A percentile compares a stretch with the other conserved stretches of the same genome.
Conservation (phyloP, 2,797 vertebrate genomes). For the Enteromius viviparus region DNA sequence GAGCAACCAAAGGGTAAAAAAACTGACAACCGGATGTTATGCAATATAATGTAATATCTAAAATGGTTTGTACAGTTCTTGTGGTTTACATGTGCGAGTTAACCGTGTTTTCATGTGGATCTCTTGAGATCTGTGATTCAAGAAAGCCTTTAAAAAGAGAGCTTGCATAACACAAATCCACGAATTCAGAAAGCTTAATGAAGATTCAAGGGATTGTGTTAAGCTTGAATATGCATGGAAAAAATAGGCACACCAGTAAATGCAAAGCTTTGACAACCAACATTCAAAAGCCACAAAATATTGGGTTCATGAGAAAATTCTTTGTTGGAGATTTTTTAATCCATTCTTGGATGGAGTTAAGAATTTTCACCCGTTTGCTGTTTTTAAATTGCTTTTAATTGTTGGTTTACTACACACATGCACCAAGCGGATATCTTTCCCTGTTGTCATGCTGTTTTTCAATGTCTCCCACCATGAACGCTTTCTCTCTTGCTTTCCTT, state of each 20-base stretch:
- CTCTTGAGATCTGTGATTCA: slow-evolving; percentile 22
- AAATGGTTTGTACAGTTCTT: not conserved
- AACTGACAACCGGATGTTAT: slow-evolving; percentile 32
- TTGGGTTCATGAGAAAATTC: not conserved
- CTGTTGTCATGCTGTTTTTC: not conserved
- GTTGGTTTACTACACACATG: not conserved
- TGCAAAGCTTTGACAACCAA: not conserved
- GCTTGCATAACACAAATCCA: slow-evolving; percentile 22
- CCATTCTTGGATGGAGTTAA: not conserved
- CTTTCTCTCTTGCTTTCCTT: not conserved
- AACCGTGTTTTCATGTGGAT: not conserved
- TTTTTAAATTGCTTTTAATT: not conserved
- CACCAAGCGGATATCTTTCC: not conserved
- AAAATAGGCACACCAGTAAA: slow-evolving; percentile 7
- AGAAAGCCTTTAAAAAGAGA: not conserved
- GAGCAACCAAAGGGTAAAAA: slow-evolving; percentile 29
- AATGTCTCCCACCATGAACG: not conserved
- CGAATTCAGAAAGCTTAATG: slow-evolving; percentile 17
- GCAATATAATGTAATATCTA: slow-evolving; percentile 28
- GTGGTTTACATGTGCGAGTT: not conserved
- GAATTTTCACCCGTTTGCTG: not conserved
- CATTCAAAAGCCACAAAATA: not conserved
- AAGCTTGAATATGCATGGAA: not conserved
- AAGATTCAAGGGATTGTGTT: slow-evolving; percentile 26
- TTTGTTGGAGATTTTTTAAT: not conserved